phyloP scores from a whole-genome alignment of 2,797 vertebrate species.

The Microcaecilia unicolor region DNA sequence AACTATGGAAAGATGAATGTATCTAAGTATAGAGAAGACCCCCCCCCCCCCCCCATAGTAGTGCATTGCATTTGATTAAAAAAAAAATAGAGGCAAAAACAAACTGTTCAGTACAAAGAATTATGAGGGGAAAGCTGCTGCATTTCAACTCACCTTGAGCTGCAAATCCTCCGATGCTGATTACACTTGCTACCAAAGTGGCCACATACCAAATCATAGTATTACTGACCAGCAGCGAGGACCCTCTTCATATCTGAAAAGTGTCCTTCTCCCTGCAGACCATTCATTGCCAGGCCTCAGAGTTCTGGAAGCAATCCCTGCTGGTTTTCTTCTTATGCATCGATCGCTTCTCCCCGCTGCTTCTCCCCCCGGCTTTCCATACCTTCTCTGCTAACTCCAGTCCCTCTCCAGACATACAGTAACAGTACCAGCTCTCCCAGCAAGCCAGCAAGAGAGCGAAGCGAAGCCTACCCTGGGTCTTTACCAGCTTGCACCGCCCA shows the following conservation, averaged over 20 bases:
- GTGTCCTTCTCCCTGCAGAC: slow-evolving; percentile 70
- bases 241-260: slow-evolving; percentile 80
- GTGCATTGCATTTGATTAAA: no score
- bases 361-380: slow-evolving; percentile 59
- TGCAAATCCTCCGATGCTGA: slow-evolving; percentile 86
- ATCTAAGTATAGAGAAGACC: no score
- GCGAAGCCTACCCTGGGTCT: slow-evolving; percentile 79
- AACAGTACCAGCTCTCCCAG: slow-evolving; percentile 70
- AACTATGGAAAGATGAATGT: no score
- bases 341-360: slow-evolving; percentile 51
- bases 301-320: slow-evolving; percentile 51
- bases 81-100: no score
- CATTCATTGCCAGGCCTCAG: slow-evolving; percentile 64
- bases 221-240: slow-evolving; percentile 75
- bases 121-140: slow-evolving; percentile 22
- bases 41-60: no score
- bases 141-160: slow-evolving; percentile 97
- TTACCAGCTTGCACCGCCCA: slow-evolving; percentile 57
- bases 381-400: slow-evolving; percentile 44
- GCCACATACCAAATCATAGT: slow-evolving; percentile 98
- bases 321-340: slow-evolving; percentile 59
- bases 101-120: neutral
- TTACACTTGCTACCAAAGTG: slow-evolving; percentile 98
- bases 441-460: slow-evolving; percentile 62
- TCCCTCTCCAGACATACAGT: slow-evolving; percentile 38